Evolutionary conservation across 2,113 vertebrate genomes (phyloP).

Genomic region (Macrotus californicus): DNA sequence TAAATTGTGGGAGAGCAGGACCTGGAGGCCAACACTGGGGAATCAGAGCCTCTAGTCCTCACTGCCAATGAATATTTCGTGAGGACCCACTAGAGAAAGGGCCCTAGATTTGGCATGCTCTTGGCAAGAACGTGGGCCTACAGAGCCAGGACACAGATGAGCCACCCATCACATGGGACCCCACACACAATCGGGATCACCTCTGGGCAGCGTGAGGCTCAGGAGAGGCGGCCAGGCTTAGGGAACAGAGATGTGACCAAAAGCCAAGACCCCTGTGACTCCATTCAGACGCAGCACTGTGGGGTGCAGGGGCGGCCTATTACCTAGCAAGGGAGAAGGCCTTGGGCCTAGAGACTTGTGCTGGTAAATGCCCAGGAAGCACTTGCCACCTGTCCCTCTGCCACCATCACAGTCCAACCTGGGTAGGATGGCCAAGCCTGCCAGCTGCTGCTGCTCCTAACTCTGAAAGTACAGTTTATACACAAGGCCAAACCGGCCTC

Average conservation of each 20-base stretch:
- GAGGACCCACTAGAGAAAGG: not conserved
- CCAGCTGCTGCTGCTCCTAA: not conserved
- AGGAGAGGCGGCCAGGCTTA: not conserved
- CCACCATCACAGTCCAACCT: not conserved
- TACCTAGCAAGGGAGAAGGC: not conserved
- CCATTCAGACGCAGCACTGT: not conserved
- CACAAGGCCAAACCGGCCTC: not conserved
- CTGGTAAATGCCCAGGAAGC: not conserved
- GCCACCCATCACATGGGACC: not conserved
- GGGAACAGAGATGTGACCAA: not conserved
- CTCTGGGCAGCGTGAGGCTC: not conserved
- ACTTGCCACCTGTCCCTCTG: not conserved
- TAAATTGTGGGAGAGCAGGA: not conserved
- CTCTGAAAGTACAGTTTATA: not conserved
- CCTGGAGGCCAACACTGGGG: not conserved
- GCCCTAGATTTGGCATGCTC: not conserved
- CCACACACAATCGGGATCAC: rapidly evolving
- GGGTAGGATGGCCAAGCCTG: not conserved
- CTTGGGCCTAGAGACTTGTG: not conserved
- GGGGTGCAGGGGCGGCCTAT: not conserved
- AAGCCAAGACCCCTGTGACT: not conserved
- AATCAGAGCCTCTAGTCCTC: not conserved
- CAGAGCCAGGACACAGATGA: not conserved
- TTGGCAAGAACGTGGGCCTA: not conserved
- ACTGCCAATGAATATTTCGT: not conserved